Conservation (phyloP, 2,113 vertebrate species). For the Equus przewalskii region DNA sequence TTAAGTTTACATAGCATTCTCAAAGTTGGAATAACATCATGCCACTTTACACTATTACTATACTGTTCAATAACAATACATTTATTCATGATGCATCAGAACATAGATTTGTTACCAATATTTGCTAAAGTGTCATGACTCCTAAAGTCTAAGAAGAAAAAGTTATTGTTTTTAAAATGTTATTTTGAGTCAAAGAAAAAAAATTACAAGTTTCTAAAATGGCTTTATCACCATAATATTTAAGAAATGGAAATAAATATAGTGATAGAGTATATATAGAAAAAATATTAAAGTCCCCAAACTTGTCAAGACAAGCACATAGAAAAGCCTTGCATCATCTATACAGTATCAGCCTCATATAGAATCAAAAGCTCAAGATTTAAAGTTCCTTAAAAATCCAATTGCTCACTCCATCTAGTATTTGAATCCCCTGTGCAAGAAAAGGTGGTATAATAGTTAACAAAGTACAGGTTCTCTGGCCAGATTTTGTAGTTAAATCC, state of each 20-base stretch:
- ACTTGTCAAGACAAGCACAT: neutral
- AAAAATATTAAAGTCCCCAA: conserved; percentile 37
- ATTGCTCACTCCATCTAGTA: neutral
- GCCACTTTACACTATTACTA: neutral
- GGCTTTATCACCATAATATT: neutral
- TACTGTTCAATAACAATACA: conserved; percentile 4
- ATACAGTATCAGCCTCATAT: neutral
- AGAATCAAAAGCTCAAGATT: conserved; percentile 55
- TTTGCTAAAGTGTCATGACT: conserved; percentile 44
- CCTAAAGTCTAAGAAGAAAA: conserved; percentile 8
- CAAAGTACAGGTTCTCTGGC: neutral
- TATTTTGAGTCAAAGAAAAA: conserved; percentile 43
- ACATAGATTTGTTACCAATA: conserved; percentile 45
- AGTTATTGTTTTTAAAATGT: conserved; percentile 6
- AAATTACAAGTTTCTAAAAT: neutral
- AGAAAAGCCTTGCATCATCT: neutral
- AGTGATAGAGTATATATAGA: neutral
- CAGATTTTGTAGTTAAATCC: conserved; percentile 25
- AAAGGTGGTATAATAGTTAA: neutral
- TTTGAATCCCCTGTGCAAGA: neutral
- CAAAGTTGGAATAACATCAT: neutral
- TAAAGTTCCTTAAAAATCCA: conserved; percentile 9
- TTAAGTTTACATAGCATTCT: conserved; percentile 26
- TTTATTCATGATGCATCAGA: neutral
- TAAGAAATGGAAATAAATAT: conserved; percentile 39